Base-by-base conservation (phyloP, 2,113 vertebrate species). In the Oncorhynchus clarkii region DNA sequence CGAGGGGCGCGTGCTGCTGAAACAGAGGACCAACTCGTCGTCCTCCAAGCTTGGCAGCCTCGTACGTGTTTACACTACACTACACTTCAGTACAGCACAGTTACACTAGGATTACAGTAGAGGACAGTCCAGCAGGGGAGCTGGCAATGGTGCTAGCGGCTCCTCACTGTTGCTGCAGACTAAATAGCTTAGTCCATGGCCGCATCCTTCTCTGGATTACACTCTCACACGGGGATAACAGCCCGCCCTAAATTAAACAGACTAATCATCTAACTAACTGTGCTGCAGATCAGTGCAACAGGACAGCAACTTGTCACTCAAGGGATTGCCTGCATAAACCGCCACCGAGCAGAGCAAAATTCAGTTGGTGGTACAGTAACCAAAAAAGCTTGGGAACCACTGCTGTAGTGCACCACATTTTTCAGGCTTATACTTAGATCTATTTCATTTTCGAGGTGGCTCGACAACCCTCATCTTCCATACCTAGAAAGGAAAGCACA, bases 1-100 rank as follows among this genome's bases (percentile, higher is more conserved):
- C 57, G 96, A 97, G 39, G 83, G 88, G 11, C 93, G 83, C 71
- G 92, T 93, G 81, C 90, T 99, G 31, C 88, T 91, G 60, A 97
- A 97, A 77, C 96, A 96, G 84, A 94, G 96, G 89, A 88, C 95
- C 71, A 92, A 94, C 80, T 99, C 97, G 0, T 97, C 97, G 0
- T 98, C 97, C 24, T 99, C 97, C 74, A 98, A 98, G 93, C 94
- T 98, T 88, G 98, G 98, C 87, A 99, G 97, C 85, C 92, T 99
- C 96, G 97, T 99, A 92, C 90, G 96, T 45, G 39, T 45, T 45
- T 45, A 45, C 9, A 45, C 9, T 45, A 45, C 39, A 45, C 39
- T 54, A 54, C 49, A 16, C 14, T 54, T 14, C 12, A 54, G 14
- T 13, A 54, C 14, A 54, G 51, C 14, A 45, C 9, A 45, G 39